Evolutionary conservation across 2,113 vertebrate genomes (phyloP), one percentile per base, ranked within the genome.

Genomic region (Mola mola): DNA sequence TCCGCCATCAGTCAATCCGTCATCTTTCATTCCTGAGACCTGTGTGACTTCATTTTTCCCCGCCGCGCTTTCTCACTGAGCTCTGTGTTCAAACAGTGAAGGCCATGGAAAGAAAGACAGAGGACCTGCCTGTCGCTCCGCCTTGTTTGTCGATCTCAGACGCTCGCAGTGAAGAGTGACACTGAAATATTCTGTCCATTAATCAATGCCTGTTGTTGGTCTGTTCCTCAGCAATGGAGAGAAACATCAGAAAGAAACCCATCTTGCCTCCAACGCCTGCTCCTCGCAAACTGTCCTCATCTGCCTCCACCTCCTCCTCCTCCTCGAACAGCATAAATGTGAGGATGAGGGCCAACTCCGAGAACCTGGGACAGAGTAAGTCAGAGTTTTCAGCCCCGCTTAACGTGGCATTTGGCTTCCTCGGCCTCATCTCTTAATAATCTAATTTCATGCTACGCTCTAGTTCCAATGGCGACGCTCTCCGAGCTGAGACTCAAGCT

Each of bases 401-500:
- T 9, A 29, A 7, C 28, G 28, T 29, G 28, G 9, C 28, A 2
- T 29, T 9, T 7, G 9, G 6, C 28, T 9, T 9, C 28, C 28
- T 9, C 15, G 15, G n/a, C 2, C 3, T n/a, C 11, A 43, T 6
- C 26, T 21, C 2, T 26, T 37, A 4, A 31, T 42, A 19, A 21
- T 24, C 31, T 31, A 1, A 12, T 34, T 1, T 1, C 29, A 8
- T 41, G 1, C 3, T 44, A 0, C 33, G 10, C 8, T 33, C 0
- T 12, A 82, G 64, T 70, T 21, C 11, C 31, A 25, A 8, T 5
- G 0, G 40, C 76, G 64, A 71, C 47, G 0, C 19, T 93, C 7
- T 78, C 68, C 0, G 86, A 95, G 73, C 90, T 95, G 19, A 87
- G 86, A 33, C 25, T 33, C 1, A 90, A 78, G 29, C 24, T 94